Conservation (phyloP, 2,797 vertebrate genomes). For the Alosa sapidissima region DNA sequence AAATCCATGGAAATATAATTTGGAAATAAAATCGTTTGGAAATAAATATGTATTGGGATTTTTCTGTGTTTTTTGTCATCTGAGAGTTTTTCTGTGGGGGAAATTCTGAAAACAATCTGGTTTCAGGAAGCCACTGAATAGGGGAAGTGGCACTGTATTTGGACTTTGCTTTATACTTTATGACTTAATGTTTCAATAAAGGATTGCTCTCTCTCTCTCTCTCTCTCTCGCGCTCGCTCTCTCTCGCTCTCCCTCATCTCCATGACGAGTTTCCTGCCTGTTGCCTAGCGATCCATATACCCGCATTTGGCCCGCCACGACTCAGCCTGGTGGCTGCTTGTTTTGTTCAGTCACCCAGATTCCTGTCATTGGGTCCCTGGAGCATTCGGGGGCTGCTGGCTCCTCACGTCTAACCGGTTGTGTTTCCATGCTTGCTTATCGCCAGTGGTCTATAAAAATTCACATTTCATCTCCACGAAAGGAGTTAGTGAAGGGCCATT, state of each 20-base stretch:
- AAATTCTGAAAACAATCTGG: background rate
- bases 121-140: background rate
- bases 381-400: background rate
- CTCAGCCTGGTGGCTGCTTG: conserved; percentile 31
- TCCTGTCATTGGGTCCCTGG: background rate
- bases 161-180: conserved; percentile 48
- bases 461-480: background rate
- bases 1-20: too few species aligned
- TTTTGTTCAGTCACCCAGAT: conserved; percentile 22
- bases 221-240: background rate
- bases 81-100: too few species aligned
- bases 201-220: conserved; percentile 12
- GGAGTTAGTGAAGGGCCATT: background rate
- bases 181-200: conserved; percentile 45
- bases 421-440: background rate
- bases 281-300: conserved; percentile 53
- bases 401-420: background rate
- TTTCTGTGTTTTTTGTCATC: background rate
- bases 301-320: conserved; percentile 30
- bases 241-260: conserved; percentile 26
- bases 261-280: conserved; percentile 48
- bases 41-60: too few species aligned
- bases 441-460: background rate
- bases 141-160: conserved; percentile 28
- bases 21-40: too few species aligned